Conservation (phyloP, 2,797 vertebrate genomes). For the Myripristis murdjan region DNA sequence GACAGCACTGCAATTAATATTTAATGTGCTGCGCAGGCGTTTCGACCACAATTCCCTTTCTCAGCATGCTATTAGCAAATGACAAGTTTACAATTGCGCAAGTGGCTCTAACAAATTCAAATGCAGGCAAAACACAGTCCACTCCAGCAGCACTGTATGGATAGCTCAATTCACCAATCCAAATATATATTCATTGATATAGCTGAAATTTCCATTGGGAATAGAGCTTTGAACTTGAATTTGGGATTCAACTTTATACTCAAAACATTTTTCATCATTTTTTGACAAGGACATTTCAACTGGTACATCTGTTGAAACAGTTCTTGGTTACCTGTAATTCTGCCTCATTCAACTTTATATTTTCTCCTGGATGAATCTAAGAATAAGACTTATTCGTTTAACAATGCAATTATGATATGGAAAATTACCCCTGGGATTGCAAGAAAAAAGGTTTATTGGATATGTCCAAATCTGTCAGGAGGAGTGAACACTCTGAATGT, state of each 20-base stretch:
- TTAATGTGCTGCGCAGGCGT: conserved; percentile 59
- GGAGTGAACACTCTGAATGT: too few relatives aligned
- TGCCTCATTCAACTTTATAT: background rate
- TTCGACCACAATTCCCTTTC: conserved; percentile 33
- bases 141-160: background rate
- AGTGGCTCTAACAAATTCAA: conserved; percentile 48
- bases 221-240: conserved; percentile 16
- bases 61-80: conserved; percentile 57
- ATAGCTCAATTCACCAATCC: conserved; percentile 37
- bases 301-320: too few relatives aligned
- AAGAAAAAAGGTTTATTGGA: too few relatives aligned
- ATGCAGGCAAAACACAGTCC: conserved; percentile 34
- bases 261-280: conserved; percentile 7
- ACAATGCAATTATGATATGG: too few relatives aligned
- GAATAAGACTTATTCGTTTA: too few relatives aligned
- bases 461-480: too few relatives aligned
- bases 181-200: conserved; percentile 39
- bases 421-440: too few relatives aligned
- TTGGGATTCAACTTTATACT: background rate
- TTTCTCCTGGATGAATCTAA: background rate
- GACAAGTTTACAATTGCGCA: conserved; percentile 35
- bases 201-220: conserved; percentile 25
- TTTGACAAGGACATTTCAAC: background rate
- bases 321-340: background rate
- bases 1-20: conserved; percentile 64